Evolutionary conservation across 1,140 invertebrate genomes (phyloP), one percentile per base, ranked within the genome.

Genomic region (Drosophila burlai): DNA sequence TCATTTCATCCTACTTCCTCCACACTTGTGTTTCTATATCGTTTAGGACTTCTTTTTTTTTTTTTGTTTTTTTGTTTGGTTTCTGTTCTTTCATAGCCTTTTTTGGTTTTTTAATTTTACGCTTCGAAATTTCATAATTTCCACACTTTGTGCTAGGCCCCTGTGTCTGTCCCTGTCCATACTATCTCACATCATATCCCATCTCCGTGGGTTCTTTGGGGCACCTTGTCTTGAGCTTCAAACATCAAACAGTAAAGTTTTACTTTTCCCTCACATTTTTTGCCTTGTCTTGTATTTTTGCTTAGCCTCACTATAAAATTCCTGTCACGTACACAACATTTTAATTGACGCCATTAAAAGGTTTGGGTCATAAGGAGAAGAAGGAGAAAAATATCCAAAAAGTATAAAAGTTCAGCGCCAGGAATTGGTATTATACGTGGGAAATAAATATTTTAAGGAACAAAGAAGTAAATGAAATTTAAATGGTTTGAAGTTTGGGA

Each of bases 271-370:
- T 40, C 46, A 63, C 45, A 45, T 45, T 67, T 57, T n/a, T 55
- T 21, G 10, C n/a, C 68, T 38, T 43, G 45, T 43, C 68, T 72
- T 50, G 66, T 72, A 50, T 50, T 73, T 73, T 38, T 72, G 66
- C 69, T 72, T 73, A 73, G 69, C 18, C 54, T 6, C 54, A 52
- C 69, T 50, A 72, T 29, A 60, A 67, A 86, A 91, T 91, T 91
- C 87, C 74, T 78, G 86, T 91, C 87, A 91, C 87, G 87, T 91
- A 91, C 81, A 81, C 80, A 91, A 84, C 60, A 81, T 91, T 91
- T 91, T 91, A 91, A 91, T 91, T 91, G 87, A 80, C 71, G 83
- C 83, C 83, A 86, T 80, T 82, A 85, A 82, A 86, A 75, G 82
- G 78, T 62, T 77, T 52, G 45, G 61, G 47, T 54, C 58, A 36